Base-by-base conservation (phyloP, 1,140 invertebrate species). In the Drosophila athabasca region DNA sequence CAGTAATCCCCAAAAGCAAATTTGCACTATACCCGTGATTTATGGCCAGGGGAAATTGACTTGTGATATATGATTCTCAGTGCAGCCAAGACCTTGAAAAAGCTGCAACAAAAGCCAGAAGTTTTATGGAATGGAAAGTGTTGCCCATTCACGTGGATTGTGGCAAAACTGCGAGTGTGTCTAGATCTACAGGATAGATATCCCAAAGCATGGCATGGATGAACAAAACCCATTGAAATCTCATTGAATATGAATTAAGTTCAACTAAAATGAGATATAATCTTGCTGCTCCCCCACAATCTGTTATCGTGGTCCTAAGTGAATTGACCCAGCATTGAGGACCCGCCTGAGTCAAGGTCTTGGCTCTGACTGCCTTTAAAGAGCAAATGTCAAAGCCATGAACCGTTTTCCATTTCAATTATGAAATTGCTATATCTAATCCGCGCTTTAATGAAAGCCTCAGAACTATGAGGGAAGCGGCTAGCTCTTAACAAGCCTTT, bases 21-120 rank as follows among this genome's bases (percentile, higher is more conserved):
- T 84, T 84, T 50, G 58, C 78, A 76, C 76, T 50, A 79, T 72
- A 49, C 58, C 11, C 59, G 54, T 85, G 82, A 85, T 85, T 85
- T 87, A 85, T 85, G 74, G 52, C 61, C 59, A 53, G 60, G 67
- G 82, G 82, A 85, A 85, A 85, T 85, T 87, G 82, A 82, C 82
- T 85, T 87, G 58, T 87, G 82, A 85, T 85, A 87, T 82, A 85
- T 85, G 64, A 52, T 46, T 43, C 58, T 17, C 39, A 2, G 17
- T 6, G 29, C 41, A 39, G 43, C 15, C 17, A 53, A 51, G 81
- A 78, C 78, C 78, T 87, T 85, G 83, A 87, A 85, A 53, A 17
- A 48, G 24, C 45, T 62, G 15, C 51, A 52, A 24, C 51, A 52
- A 57, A 69, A 43, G 67, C 50, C 68, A 58, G 68, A 31, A 35